A percentile compares a stretch with the other conserved stretches of the same genome.
These are phyloP conservation scores for Zaprionus gabonicus DNA, from an alignment of 1,140 invertebrate genomes.

Conservation along the genomic window DNA sequence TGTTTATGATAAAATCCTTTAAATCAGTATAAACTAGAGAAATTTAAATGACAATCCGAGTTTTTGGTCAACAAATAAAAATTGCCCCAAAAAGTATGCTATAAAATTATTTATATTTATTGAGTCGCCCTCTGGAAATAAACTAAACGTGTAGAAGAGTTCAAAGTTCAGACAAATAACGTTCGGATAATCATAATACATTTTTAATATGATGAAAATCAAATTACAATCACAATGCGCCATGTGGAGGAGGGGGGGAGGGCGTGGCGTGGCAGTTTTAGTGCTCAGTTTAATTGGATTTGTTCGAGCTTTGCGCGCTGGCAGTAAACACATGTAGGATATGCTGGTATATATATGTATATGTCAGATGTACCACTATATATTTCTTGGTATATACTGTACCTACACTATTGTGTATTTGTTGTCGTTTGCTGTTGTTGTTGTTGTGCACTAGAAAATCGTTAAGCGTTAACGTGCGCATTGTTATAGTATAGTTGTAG, in stretches of 20 bases:
- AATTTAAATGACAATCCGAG: neutral
- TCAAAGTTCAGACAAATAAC: neutral
- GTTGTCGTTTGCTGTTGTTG: constrained; percentile 45
- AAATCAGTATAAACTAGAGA: neutral
- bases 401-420: constrained; percentile 20
- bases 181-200: constrained; percentile 15
- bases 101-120: neutral
- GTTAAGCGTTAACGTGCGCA: constrained; percentile 54
- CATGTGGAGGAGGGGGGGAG: neutral
- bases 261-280: neutral
- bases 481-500: constrained; percentile 38
- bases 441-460: constrained; percentile 70
- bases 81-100: neutral
- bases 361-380: neutral
- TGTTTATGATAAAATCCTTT: neutral
- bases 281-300: constrained; percentile 36
- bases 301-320: constrained; percentile 17
- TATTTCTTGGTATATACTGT: neutral
- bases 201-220: constrained; percentile 16
- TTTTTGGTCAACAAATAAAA: neutral
- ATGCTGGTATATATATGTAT: neutral
- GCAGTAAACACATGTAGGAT: constrained; percentile 13
- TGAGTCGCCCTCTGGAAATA: neutral
- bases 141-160: neutral
- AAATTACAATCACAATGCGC: neutral